Conservation (phyloP, 2,888 invertebrate species). For the Syritta pipiens region DNA sequence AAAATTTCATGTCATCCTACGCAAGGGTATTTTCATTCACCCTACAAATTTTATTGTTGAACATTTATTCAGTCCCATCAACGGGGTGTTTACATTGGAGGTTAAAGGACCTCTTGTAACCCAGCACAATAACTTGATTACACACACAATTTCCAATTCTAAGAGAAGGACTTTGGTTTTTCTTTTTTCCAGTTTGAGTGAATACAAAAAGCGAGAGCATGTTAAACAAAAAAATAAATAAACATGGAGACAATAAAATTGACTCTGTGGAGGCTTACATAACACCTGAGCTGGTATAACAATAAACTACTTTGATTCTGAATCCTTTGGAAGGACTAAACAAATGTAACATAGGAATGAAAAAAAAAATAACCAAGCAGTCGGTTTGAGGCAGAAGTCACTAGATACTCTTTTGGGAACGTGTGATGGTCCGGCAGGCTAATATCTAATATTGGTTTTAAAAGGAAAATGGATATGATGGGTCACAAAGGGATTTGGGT, state of each 20-base stretch:
- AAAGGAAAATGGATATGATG: too few relatives aligned
- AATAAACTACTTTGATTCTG: not conserved
- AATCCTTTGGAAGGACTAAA: not conserved
- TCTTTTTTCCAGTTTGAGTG: not conserved
- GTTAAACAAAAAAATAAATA: too few relatives aligned
- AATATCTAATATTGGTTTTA: too few relatives aligned
- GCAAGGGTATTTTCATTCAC: too few relatives aligned
- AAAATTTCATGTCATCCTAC: too few relatives aligned
- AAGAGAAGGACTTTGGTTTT: too few relatives aligned
- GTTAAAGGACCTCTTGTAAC: not conserved
- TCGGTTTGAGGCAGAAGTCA: too few relatives aligned
- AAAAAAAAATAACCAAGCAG: not conserved
- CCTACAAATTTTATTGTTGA: too few relatives aligned
- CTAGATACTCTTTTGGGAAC: too few relatives aligned
- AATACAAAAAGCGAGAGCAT: not conserved
- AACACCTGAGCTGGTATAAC: not conserved
- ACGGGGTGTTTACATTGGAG: not conserved
- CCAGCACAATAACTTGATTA: not conserved
- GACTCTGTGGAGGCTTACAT: not conserved
- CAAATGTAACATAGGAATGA: too few relatives aligned
- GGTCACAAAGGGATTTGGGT: too few relatives aligned
- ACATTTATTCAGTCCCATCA: not conserved
- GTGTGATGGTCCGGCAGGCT: too few relatives aligned
- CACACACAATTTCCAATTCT: not conserved
- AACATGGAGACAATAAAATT: constrained; percentile 4